Conservation (phyloP, 2,797 vertebrate genomes). For the Pyrocephalus nanus region DNA sequence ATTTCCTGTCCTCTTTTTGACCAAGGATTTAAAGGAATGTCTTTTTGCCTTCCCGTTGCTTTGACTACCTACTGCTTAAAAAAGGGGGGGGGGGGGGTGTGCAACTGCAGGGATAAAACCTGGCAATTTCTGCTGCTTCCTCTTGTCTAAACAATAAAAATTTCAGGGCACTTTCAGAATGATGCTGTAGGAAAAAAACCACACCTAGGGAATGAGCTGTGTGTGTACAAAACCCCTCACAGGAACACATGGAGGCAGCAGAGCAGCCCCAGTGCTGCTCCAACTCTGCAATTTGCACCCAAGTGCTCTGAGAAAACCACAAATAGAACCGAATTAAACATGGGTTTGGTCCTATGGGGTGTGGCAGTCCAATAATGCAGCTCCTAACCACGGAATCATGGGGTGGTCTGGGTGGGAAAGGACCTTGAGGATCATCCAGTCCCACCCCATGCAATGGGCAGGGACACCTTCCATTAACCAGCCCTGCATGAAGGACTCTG, state of each 20-base stretch:
- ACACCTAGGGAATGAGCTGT: neutral
- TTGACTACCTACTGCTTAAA: neutral
- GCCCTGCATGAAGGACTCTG: neutral
- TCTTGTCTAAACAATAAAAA: neutral
- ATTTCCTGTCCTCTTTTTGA: conserved; percentile 14
- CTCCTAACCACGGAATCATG: fast-evolving
- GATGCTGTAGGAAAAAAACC: neutral
- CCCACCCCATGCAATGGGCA: neutral
- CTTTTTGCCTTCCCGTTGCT: neutral
- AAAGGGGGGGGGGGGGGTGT: neutral
- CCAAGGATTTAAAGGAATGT: neutral
- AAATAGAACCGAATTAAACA: neutral
- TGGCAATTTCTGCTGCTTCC: neutral
- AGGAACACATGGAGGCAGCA: fast-evolving
- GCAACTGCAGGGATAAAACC: neutral
- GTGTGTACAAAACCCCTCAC: neutral
- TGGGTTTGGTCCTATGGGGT: neutral
- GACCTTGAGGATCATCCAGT: too few species aligned
- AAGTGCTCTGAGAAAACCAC: neutral
- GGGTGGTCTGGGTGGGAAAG: too few species aligned
- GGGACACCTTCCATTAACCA: neutral
- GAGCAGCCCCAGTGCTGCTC: neutral
- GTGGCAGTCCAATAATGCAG: neutral
- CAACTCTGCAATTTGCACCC: neutral
- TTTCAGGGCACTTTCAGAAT: neutral